phyloP scores from a whole-genome alignment of 1,140 invertebrate species.

The Octopus bimaculoides region DNA sequence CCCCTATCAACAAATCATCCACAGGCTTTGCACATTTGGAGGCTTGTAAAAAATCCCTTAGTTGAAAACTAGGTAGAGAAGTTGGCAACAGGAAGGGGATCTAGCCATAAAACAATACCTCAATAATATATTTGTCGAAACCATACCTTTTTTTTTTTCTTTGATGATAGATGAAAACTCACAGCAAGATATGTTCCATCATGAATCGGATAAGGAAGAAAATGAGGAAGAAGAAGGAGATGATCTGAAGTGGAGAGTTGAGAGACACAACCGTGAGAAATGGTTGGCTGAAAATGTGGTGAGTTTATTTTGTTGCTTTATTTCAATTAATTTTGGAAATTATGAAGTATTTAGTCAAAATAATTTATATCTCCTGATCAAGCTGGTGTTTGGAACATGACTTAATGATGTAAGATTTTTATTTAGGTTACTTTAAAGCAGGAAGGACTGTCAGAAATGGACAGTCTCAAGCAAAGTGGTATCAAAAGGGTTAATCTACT shows the following conservation, averaged over 20 bases:
- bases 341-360: too few species aligned
- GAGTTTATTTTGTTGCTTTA: background rate
- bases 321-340: too few species aligned
- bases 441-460: too few species aligned
- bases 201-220: constrained; percentile 57
- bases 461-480: too few species aligned
- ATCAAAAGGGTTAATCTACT: too few species aligned
- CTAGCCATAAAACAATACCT: background rate
- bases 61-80: background rate
- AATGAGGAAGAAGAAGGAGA: constrained; percentile 69
- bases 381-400: too few species aligned
- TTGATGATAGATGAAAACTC: constrained; percentile 38
- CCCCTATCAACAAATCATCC: too few species aligned
- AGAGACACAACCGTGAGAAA: constrained; percentile 54
- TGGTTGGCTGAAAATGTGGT: constrained; percentile 54
- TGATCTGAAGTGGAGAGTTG: constrained; percentile 64
- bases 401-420: too few species aligned
- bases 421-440: too few species aligned
- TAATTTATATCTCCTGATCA: too few species aligned
- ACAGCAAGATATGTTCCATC: constrained; percentile 49
- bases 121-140: background rate
- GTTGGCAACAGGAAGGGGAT: background rate
- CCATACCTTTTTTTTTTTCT: background rate
- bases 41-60: background rate
- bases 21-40: too few species aligned